Percentiles rank a stretch among this genome's conserved stretches.
These are phyloP conservation scores for Lethrus apterus DNA, from an alignment of 1,140 invertebrate genomes.

Conservation along the genomic window DNA sequence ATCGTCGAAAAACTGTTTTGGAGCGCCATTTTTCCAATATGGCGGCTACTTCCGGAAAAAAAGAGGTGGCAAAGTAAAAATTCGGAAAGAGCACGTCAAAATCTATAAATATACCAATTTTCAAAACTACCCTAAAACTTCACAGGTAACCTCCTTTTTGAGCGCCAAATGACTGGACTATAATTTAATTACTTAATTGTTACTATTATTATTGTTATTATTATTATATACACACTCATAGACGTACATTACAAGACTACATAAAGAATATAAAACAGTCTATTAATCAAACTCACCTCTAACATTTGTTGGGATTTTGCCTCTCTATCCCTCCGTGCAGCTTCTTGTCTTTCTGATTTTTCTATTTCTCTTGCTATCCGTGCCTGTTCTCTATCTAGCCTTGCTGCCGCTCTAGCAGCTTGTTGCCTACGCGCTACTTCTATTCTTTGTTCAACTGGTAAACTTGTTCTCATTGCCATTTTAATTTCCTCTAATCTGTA, in stretches of 20 bases:
- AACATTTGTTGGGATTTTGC: constrained; percentile 63
- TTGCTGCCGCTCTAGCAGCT: constrained; percentile 53
- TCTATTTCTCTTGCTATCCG: constrained; percentile 51
- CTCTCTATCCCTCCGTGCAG: constrained; percentile 66
- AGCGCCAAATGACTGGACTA: too few relatives aligned
- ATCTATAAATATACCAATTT: too few relatives aligned
- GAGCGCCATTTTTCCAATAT: too few relatives aligned
- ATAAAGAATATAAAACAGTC: neutral
- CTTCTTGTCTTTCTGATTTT: constrained; percentile 68
- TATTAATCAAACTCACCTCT: constrained; percentile 51
- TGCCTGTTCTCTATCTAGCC: constrained; percentile 52
- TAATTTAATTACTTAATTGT: too few relatives aligned
- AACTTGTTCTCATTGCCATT: constrained; percentile 45
- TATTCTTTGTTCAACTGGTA: constrained; percentile 58
- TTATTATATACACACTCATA: too few relatives aligned
- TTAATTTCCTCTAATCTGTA: constrained; percentile 53
- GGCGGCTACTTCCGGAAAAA: too few relatives aligned
- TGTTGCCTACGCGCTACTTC: constrained; percentile 58
- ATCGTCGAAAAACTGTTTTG: too few relatives aligned
- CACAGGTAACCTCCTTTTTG: too few relatives aligned
- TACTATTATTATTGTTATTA: too few relatives aligned
- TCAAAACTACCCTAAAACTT: too few relatives aligned
- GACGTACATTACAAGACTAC: neutral
- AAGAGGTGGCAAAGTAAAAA: too few relatives aligned
- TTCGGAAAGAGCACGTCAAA: too few relatives aligned